Conservation (phyloP, 2,888 invertebrate species). For the Bedellia somnulentella region DNA sequence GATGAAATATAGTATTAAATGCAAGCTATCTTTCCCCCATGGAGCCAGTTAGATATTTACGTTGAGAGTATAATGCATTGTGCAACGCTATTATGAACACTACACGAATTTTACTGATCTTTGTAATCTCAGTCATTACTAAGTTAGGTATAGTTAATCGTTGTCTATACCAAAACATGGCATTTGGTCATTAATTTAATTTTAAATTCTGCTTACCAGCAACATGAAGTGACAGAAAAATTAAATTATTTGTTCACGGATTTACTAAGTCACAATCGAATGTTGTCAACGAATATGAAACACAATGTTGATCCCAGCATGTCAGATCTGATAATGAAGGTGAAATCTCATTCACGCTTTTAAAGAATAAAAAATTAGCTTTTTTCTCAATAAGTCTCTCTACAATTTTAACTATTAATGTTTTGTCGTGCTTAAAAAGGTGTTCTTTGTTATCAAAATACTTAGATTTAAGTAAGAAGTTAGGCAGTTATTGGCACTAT, state of each 20-base stretch:
- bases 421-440: slow-evolving; percentile 64
- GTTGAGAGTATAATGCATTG: slow-evolving; percentile 30
- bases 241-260: no score
- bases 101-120: slow-evolving; percentile 56
- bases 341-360: slow-evolving; percentile 32
- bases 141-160: slow-evolving; percentile 38
- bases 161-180: slow-evolving; percentile 34
- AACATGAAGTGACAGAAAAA: no score
- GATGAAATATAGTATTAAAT: slow-evolving; percentile 18
- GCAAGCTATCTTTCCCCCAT: slow-evolving; percentile 14
- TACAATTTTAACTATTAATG: slow-evolving; percentile 63
- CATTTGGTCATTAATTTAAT: no score
- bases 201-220: no score
- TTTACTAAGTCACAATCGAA: slow-evolving; percentile 51
- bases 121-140: slow-evolving; percentile 38
- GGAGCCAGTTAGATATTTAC: slow-evolving; percentile 18
- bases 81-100: slow-evolving; percentile 47
- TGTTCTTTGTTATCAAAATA: slow-evolving; percentile 64
- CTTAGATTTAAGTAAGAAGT: slow-evolving; percentile 56
- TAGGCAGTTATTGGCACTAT: slow-evolving; percentile 63
- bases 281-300: slow-evolving; percentile 43
- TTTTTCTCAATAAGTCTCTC: slow-evolving; percentile 63
- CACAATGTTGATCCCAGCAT: slow-evolving; percentile 31
- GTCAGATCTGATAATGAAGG: slow-evolving; percentile 52
- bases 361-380: slow-evolving; percentile 59